Percentiles rank a stretch among this genome's conserved stretches.
Evolutionary conservation across 2,113 vertebrate species (phyloP).

Genomic region (Serinus canaria): DNA sequence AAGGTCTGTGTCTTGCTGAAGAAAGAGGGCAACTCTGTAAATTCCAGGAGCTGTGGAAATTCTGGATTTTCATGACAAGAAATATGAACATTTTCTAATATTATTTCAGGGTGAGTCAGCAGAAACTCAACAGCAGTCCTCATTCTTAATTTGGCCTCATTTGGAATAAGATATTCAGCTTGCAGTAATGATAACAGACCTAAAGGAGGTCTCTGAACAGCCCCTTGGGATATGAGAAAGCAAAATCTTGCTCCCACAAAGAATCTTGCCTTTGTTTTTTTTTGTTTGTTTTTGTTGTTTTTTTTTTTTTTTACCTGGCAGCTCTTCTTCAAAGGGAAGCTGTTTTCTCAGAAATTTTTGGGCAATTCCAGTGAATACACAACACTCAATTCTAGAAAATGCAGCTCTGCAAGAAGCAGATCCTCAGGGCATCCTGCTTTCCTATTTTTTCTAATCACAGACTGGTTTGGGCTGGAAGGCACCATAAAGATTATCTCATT

Average conservation of each 20-base stretch:
- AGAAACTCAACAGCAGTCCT: neutral
- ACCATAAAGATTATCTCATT: neutral
- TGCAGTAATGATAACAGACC: neutral
- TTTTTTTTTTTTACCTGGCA: neutral
- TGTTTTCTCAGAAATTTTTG: neutral
- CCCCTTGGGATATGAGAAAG: neutral
- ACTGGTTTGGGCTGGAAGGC: neutral
- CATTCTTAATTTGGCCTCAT: neutral
- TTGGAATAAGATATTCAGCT: neutral
- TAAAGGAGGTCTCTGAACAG: neutral
- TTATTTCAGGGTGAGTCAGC: conserved; percentile 11
- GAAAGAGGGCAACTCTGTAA: neutral
- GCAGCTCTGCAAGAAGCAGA: neutral
- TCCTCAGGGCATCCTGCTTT: neutral
- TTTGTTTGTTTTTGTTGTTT: neutral
- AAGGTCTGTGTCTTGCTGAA: neutral
- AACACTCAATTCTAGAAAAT: accelerated
- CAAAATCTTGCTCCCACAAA: neutral
- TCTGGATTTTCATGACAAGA: neutral
- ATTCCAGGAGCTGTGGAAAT: neutral
- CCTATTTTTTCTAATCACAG: neutral
- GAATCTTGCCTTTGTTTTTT: neutral
- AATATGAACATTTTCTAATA: neutral
- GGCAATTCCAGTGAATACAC: neutral
- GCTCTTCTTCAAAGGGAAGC: neutral